Percentiles rank a stretch among this genome's conserved stretches.
phyloP scores from a whole-genome alignment of 2,113 vertebrate species.

The Callithrix jacchus region DNA sequence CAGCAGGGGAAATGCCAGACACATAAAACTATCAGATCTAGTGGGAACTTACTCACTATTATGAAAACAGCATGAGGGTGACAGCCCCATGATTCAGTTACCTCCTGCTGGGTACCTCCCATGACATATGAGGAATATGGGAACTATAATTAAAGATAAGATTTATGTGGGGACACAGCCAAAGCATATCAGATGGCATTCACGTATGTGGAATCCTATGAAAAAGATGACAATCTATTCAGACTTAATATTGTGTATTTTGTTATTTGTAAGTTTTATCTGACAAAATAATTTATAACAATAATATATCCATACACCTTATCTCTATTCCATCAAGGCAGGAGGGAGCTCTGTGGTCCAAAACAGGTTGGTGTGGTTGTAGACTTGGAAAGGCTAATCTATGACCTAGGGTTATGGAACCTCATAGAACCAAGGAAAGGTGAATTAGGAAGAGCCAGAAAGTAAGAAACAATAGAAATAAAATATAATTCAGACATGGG shows the following conservation, averaged over 20 bases:
- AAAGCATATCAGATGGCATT: neutral
- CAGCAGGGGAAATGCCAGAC: no score
- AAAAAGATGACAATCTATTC: neutral
- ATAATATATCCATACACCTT: neutral
- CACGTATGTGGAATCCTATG: neutral
- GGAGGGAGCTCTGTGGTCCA: neutral
- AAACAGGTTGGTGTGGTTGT: neutral
- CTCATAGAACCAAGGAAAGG: neutral
- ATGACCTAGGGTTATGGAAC: neutral
- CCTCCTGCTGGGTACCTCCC: no score
- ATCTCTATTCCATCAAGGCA: neutral
- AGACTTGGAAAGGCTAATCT: neutral
- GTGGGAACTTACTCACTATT: no score
- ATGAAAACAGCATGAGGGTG: no score
- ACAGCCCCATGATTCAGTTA: no score
- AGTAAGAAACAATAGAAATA: neutral
- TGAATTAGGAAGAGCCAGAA: neutral
- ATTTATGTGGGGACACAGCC: no score
- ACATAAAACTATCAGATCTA: no score
- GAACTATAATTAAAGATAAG: no score
- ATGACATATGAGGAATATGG: no score
- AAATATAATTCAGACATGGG: neutral
- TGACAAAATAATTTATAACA: neutral
- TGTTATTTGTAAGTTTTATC: neutral
- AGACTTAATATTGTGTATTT: neutral